Base-by-base conservation (phyloP, 1,140 invertebrate genomes). In the Drosophila orena region DNA sequence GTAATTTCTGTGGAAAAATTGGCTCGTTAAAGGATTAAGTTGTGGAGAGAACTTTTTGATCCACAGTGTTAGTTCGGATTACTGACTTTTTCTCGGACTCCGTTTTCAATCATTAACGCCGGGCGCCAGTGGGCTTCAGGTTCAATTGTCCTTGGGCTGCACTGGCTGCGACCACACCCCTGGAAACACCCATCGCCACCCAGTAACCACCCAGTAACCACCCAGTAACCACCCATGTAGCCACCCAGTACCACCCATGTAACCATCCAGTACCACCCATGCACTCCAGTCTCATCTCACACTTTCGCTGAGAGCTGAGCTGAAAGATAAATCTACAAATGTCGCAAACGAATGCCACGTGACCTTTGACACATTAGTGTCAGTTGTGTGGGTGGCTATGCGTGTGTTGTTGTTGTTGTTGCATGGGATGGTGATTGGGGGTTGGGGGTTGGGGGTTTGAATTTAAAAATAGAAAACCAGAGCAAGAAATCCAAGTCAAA, bases 301-400 rank as follows among this genome's bases (percentile, higher is more conserved):
- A 77, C 72, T 76, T 66, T 88, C 77, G 38, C 58, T 59, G 77
- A 37, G 58, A 61, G 72, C 69, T 71, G 53, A 55, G 75, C 74
- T 49, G 55, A 59, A 53, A 84, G 65, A 90, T 83, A 90, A 80
- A 86, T 81, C 81, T 73, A 77, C 66, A 74, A 91, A 91, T 85
- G 77, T 84, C 75, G 78, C 77, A 85, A 91, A 91, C 77, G 89
- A 91, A 88, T 79, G 88, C 60, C 89, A 91, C 89, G 89, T 91
- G 89, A 91, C 89, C 89, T 88, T 89, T 81, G 89, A 88, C 83
- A 91, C 88, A 91, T 91, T 91, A 85, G 88, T 91, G 89, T 91
- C 89, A 88, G 83, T 91, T 85, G 58, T 75, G 69, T 54, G 61
- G 14, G 60, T 30, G 54, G 44, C 2, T 15, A 40, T 38, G 30